Conservation (phyloP, 2,888 invertebrate species). For the Scelioninae gen. 1 region DNA sequence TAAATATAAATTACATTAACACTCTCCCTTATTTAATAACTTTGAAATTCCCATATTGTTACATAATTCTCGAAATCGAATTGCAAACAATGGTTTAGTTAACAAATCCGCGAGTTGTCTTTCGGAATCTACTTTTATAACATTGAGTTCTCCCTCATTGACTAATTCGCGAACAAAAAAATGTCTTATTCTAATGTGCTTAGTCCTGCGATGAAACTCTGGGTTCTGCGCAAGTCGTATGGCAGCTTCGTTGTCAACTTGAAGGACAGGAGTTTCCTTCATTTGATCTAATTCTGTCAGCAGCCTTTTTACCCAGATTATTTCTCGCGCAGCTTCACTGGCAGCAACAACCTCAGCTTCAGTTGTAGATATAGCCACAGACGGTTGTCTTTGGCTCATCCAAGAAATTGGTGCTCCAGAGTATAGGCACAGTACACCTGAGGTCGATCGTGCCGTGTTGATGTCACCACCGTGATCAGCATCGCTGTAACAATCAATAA, state of each 20-base stretch:
- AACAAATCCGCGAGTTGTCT: conserved; percentile 74
- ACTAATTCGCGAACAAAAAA: conserved; percentile 75
- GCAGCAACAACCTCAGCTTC: conserved; percentile 78
- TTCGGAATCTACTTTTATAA: conserved; percentile 72
- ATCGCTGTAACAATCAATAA: too few relatives aligned
- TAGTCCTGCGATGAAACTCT: conserved; percentile 76
- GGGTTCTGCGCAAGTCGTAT: conserved; percentile 77
- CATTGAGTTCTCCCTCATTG: conserved; percentile 52
- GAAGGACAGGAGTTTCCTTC: conserved; percentile 69
- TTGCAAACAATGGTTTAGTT: conserved; percentile 72
- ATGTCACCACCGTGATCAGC: conserved; percentile 75
- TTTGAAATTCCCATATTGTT: too few relatives aligned
- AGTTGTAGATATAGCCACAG: conserved; percentile 72
- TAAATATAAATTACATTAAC: too few relatives aligned
- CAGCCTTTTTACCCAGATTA: conserved; percentile 76
- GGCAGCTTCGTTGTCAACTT: conserved; percentile 76
- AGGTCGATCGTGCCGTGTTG: conserved; percentile 76
- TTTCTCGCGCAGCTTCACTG: conserved; percentile 75
- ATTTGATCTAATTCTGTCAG: conserved; percentile 72
- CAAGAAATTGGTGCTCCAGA: conserved; percentile 75
- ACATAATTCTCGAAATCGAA: conserved; percentile 30
- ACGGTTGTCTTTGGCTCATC: conserved; percentile 64
- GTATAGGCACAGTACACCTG: conserved; percentile 72
- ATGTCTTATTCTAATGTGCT: conserved; percentile 75
- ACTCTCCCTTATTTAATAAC: neutral